Conservation (phyloP, 2,888 invertebrate species). For the Panzeria rudis region DNA sequence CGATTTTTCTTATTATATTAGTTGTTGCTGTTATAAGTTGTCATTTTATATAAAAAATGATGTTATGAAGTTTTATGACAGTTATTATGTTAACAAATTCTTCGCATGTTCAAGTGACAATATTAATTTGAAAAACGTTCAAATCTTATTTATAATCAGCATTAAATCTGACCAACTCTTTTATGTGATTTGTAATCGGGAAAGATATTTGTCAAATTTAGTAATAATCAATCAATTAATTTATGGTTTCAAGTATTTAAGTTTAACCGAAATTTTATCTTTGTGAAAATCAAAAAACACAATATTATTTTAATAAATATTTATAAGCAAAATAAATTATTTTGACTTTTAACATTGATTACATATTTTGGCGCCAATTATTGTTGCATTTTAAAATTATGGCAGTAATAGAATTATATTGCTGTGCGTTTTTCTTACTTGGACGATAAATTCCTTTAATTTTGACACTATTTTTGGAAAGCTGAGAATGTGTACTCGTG, state of each 20-base stretch:
- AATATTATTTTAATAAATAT: too few species aligned
- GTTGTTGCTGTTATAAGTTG: constrained; percentile 70
- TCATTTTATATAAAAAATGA: constrained; percentile 58
- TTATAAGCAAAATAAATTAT: neutral
- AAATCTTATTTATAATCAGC: constrained; percentile 58
- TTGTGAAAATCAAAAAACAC: too few species aligned
- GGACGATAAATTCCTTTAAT: constrained; percentile 1
- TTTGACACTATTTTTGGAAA: constrained; percentile 34
- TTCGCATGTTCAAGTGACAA: constrained; percentile 81
- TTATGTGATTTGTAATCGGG: constrained; percentile 29
- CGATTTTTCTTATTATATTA: neutral
- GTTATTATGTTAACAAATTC: constrained; percentile 82
- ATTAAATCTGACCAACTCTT: neutral
- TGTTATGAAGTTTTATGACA: constrained; percentile 82
- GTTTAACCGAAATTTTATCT: too few species aligned
- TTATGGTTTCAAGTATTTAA: too few species aligned
- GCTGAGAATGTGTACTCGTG: neutral
- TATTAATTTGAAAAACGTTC: constrained; percentile 79
- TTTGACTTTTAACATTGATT: constrained; percentile 33
- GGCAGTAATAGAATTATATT: constrained; percentile 33
- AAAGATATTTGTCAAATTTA: too few species aligned
- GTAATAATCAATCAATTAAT: too few species aligned
- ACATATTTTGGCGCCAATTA: constrained; percentile 74
- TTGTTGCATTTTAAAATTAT: constrained; percentile 66
- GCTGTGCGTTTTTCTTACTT: constrained; percentile 8